These are phyloP conservation scores for Rotaria socialis DNA, from an alignment of 2,888 invertebrate genomes.

Conservation along the genomic window DNA sequence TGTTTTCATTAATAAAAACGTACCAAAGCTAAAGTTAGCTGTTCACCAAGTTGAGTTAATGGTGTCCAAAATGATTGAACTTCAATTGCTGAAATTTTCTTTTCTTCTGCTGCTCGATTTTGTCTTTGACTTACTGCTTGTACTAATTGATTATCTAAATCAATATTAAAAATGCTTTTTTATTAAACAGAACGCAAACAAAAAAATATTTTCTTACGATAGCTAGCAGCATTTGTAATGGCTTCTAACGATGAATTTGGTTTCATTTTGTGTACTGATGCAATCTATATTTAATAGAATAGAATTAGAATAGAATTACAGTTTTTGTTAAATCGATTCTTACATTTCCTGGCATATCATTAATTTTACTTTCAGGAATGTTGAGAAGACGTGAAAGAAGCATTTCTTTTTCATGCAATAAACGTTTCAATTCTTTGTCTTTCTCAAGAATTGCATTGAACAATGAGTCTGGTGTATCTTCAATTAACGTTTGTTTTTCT, in stretches of 20 bases:
- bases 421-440: slow-evolving; percentile 19
- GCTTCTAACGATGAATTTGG: slow-evolving; percentile 10
- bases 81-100: not conserved
- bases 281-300: not conserved
- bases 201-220: not conserved
- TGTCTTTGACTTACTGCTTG: slow-evolving; percentile 2
- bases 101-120: not conserved
- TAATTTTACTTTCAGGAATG: slow-evolving; percentile 33
- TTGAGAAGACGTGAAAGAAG: not conserved
- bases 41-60: slow-evolving; percentile 35
- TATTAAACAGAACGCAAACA: not conserved
- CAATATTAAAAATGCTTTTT: not conserved
- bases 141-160: slow-evolving; percentile 18
- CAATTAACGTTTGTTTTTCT: slow-evolving; percentile 8
- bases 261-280: not conserved
- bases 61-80: slow-evolving; percentile 15
- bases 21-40: slow-evolving; percentile 5
- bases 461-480: slow-evolving; percentile 11
- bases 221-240: slow-evolving; percentile 1
- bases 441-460: not conserved
- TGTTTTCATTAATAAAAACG: not conserved
- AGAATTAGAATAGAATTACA: too few species aligned
- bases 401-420: slow-evolving; percentile 32
- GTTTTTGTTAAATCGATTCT: too few species aligned
- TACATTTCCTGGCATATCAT: slow-evolving; percentile 20